A percentile compares a stretch with the other conserved stretches of the same genome.
Evolutionary conservation across 2,797 vertebrate genomes (phyloP).

Genomic region (Sylvia borin): DNA sequence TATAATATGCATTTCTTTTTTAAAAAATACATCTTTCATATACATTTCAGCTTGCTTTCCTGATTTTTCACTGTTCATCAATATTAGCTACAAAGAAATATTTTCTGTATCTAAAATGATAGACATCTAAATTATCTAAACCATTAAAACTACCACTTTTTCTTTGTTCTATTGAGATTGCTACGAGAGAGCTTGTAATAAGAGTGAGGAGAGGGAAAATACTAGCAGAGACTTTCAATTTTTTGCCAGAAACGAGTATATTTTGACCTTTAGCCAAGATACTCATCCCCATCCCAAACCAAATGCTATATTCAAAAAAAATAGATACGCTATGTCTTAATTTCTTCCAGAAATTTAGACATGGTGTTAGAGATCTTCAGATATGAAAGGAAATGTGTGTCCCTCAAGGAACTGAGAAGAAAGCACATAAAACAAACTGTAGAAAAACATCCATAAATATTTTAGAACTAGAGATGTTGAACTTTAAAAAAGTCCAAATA

Average conservation of each 20-base stretch:
- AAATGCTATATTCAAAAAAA: background rate
- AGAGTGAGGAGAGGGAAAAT: background rate
- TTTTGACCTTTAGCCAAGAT: background rate
- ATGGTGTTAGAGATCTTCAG: background rate
- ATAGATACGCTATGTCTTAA: rapidly evolving
- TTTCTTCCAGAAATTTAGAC: background rate
- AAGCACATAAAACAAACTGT: background rate
- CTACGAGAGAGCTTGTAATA: background rate
- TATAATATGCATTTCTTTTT: background rate
- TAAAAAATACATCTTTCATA: background rate
- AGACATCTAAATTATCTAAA: background rate
- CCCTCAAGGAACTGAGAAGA: background rate
- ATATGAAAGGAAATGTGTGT: background rate
- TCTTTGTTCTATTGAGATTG: background rate
- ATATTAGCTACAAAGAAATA: background rate
- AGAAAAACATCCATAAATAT: background rate
- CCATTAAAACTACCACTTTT: background rate
- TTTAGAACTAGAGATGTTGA: background rate
- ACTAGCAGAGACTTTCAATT: background rate
- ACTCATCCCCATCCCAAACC: rapidly evolving
- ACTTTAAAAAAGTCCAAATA: background rate
- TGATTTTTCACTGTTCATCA: background rate
- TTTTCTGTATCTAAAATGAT: background rate
- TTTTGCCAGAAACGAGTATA: background rate
- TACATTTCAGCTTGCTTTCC: background rate